Percentiles rank a stretch among this genome's conserved stretches.
Evolutionary conservation across 2,113 vertebrate genomes (phyloP).

Genomic region (Lathamus discolor): DNA sequence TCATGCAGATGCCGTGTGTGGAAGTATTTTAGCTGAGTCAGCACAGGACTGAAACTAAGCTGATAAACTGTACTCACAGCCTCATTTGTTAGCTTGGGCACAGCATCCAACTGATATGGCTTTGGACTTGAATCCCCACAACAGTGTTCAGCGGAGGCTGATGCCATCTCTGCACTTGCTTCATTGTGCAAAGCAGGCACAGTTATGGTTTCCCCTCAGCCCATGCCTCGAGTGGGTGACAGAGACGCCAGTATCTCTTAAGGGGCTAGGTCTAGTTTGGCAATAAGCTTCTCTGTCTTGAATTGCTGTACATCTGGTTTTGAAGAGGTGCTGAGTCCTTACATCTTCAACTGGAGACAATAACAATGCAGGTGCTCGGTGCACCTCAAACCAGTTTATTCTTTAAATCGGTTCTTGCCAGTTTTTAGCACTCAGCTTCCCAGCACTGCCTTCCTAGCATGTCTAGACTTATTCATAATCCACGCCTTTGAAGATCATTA

Average conservation of each 20-base stretch:
- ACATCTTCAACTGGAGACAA: background rate
- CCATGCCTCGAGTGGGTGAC: background rate
- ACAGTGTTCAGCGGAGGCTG: background rate
- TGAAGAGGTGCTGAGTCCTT: background rate
- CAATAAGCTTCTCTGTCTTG: background rate
- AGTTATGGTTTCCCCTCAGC: background rate
- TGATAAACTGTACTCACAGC: background rate
- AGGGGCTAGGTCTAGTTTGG: background rate
- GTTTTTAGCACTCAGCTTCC: background rate
- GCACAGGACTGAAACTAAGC: background rate
- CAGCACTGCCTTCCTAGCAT: constrained; percentile 1
- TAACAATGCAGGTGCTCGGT: background rate
- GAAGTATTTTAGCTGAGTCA: background rate
- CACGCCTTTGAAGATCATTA: constrained; percentile 50
- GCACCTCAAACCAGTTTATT: background rate
- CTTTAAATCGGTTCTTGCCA: background rate
- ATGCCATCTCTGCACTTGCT: background rate
- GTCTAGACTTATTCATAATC: constrained; percentile 17
- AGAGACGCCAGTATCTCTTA: background rate
- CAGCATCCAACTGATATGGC: background rate
- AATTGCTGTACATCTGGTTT: background rate
- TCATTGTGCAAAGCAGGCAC: background rate
- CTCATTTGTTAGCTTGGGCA: background rate
- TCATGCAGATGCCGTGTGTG: rapidly evolving
- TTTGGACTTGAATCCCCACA: background rate